Evolutionary conservation across 2,888 invertebrate genomes (phyloP).

Genomic region (Pteria penguin): DNA sequence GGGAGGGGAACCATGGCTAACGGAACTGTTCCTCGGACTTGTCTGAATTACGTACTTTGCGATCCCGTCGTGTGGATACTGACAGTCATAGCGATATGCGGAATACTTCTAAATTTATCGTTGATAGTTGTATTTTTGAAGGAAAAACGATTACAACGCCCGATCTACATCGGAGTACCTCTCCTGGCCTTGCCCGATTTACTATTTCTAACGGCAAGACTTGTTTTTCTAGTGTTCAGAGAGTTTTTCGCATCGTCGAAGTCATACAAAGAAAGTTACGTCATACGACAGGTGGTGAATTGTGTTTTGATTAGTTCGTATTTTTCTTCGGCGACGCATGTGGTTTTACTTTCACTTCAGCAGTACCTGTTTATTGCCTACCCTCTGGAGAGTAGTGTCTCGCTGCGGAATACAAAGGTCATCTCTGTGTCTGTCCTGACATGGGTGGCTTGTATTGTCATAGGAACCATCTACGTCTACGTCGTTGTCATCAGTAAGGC

Average conservation of each 20-base stretch:
- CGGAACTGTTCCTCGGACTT: background rate
- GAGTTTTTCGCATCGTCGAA: background rate
- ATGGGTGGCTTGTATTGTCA: slow-evolving; percentile 6
- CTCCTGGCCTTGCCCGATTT: slow-evolving; percentile 19
- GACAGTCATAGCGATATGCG: slow-evolving; percentile 1
- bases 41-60: background rate
- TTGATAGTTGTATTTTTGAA: slow-evolving; percentile 11
- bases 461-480: slow-evolving; percentile 16
- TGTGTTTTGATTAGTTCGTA: background rate
- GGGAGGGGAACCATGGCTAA: too few relatives aligned
- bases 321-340: slow-evolving; percentile 19
- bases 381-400: slow-evolving; percentile 17
- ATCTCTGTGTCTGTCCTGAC: slow-evolving; percentile 4
- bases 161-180: slow-evolving; percentile 19
- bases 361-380: slow-evolving; percentile 26
- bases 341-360: slow-evolving; percentile 27
- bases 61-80: slow-evolving; percentile 2
- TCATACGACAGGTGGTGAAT: background rate
- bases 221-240: background rate
- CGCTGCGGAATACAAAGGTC: slow-evolving; percentile 19
- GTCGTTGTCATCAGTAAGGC: slow-evolving; percentile 2
- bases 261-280: background rate
- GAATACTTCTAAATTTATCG: slow-evolving; percentile 13
- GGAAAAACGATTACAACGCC: slow-evolving; percentile 22
- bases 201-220: slow-evolving; percentile 12